These are phyloP conservation scores for Protophormia terraenovae DNA, from an alignment of 2,888 invertebrate species.

Conservation along the genomic window DNA sequence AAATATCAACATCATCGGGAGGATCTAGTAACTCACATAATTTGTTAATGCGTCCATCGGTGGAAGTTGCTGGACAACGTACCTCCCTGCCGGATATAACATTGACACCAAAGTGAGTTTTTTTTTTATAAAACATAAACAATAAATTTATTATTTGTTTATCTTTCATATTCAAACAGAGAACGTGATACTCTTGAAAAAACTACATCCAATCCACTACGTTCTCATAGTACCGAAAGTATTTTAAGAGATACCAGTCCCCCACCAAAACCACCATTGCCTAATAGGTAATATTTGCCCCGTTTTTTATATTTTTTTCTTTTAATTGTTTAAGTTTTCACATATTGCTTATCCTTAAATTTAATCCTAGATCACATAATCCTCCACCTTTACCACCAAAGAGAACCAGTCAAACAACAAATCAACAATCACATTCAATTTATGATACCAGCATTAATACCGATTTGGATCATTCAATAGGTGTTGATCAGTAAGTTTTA, in stretches of 20 bases:
- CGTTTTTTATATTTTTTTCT: conserved; percentile 10
- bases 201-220: conserved; percentile 84
- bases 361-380: conserved; percentile 80
- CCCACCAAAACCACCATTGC: conserved; percentile 94
- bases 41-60: conserved; percentile 76
- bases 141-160: background rate
- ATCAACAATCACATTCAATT: conserved; percentile 81
- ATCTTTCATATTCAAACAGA: conserved; percentile 66
- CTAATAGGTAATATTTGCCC: conserved; percentile 85
- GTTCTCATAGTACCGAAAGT: conserved; percentile 92
- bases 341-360: background rate
- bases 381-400: conserved; percentile 92
- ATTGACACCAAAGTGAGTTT: conserved; percentile 89
- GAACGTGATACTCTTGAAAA: conserved; percentile 81
- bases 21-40: conserved; percentile 69
- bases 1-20: conserved; percentile 66
- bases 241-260: conserved; percentile 88
- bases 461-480: conserved; percentile 82
- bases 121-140: conserved; percentile 73
- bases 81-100: conserved; percentile 91
- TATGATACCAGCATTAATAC: conserved; percentile 77
- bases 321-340: background rate
- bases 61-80: conserved; percentile 83
- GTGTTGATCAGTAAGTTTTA: conserved; percentile 83
- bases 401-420: conserved; percentile 82